Percentiles rank a stretch among this genome's conserved stretches.
These are phyloP conservation scores for Solenopsis invicta DNA, from an alignment of 1,140 invertebrate genomes.

Conservation along the genomic window DNA sequence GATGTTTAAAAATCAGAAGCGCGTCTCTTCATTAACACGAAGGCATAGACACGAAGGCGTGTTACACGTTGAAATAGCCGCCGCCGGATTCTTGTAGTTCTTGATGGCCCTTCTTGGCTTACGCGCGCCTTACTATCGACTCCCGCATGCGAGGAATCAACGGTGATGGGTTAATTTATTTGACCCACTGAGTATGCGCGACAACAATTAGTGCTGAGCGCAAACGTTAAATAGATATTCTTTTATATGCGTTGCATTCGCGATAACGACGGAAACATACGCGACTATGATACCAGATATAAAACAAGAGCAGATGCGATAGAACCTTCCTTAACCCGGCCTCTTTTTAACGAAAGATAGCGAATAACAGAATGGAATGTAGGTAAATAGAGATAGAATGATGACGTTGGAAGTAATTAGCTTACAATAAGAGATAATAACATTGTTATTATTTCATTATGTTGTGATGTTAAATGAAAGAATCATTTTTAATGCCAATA, in stretches of 20 bases:
- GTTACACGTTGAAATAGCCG: conserved; percentile 11
- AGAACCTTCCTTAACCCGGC: background rate
- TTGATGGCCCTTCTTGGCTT: conserved; percentile 67
- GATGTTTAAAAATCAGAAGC: background rate
- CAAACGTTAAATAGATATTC: conserved; percentile 54
- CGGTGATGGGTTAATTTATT: conserved; percentile 82
- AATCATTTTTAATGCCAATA: background rate
- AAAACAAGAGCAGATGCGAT: conserved; percentile 13
- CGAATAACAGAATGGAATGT: background rate
- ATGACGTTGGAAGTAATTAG: background rate
- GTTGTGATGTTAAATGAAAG: background rate
- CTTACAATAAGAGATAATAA: background rate
- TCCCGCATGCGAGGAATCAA: conserved; percentile 21
- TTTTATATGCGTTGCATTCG: conserved; percentile 39
- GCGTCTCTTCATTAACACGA: background rate
- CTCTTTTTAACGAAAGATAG: background rate
- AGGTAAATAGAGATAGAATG: background rate
- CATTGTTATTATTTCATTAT: background rate
- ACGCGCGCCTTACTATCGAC: conserved; percentile 59
- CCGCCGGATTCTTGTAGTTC: conserved; percentile 22
- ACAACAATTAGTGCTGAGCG: conserved; percentile 75
- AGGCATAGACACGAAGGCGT: conserved; percentile 1
- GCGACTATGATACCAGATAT: conserved; percentile 28
- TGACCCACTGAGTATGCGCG: conserved; percentile 76
- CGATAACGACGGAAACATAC: conserved; percentile 10